phyloP scores from a whole-genome alignment of 2,113 vertebrate species.

The Hirundichthys speculiger region DNA sequence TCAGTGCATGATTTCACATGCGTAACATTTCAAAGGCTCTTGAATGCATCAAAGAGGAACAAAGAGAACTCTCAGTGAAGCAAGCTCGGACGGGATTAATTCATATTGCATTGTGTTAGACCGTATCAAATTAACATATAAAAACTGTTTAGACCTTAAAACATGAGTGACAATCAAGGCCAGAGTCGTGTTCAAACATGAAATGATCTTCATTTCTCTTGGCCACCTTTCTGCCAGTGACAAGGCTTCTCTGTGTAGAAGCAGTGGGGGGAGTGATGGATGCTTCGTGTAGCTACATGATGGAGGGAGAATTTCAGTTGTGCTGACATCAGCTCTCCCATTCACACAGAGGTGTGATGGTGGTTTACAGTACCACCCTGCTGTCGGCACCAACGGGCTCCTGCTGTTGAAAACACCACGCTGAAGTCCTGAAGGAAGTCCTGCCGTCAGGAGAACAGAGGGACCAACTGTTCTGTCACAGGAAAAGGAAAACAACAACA shows the following conservation, averaged over 20 bases:
- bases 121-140: slow-evolving; percentile 63
- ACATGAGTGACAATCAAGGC: slow-evolving; percentile 39
- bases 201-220: slow-evolving; percentile 42
- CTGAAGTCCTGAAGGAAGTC: slow-evolving; percentile 25
- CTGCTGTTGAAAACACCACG: slow-evolving; percentile 33
- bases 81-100: slow-evolving; percentile 60
- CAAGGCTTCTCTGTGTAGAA: slow-evolving; percentile 48
- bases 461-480: slow-evolving; percentile 41
- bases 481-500: slow-evolving; percentile 1
- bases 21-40: slow-evolving; percentile 65
- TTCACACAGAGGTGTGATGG: slow-evolving; percentile 75
- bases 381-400: slow-evolving; percentile 38
- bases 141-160: slow-evolving; percentile 48
- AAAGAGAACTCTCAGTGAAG: slow-evolving; percentile 50
- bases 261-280: slow-evolving; percentile 70
- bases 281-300: slow-evolving; percentile 75
- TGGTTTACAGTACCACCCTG: slow-evolving; percentile 76
- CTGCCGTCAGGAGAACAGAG: slow-evolving; percentile 21
- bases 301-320: slow-evolving; percentile 76
- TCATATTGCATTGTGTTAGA: slow-evolving; percentile 59
- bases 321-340: slow-evolving; percentile 78
- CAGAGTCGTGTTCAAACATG: slow-evolving; percentile 16
- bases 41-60: slow-evolving; percentile 58
- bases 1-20: slow-evolving; percentile 74
- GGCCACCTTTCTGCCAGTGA: slow-evolving; percentile 40